These are phyloP conservation scores for Caracal caracal DNA, from an alignment of 2,113 vertebrate genomes.

Conservation along the genomic window DNA sequence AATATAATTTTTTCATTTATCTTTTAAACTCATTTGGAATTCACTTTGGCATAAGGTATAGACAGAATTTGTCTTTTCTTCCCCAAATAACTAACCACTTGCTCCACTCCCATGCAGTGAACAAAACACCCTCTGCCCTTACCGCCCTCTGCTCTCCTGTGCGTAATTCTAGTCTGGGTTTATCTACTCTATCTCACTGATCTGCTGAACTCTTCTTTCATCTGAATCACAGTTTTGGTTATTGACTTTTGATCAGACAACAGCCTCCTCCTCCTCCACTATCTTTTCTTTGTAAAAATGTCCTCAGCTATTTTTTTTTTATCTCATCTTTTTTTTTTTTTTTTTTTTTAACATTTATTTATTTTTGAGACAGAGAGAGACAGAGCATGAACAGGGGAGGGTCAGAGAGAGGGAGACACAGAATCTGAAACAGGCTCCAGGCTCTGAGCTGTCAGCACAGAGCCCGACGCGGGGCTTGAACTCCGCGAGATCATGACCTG, in stretches of 20 bases:
- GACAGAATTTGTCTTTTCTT: neutral
- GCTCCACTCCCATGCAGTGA: neutral
- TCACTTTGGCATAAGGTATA: slow-evolving; percentile 16
- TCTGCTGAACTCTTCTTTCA: neutral
- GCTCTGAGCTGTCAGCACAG: too few species aligned
- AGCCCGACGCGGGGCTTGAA: too few species aligned
- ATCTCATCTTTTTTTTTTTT: neutral
- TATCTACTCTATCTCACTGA: neutral
- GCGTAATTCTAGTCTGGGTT: neutral
- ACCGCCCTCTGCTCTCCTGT: neutral
- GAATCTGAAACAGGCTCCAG: too few species aligned
- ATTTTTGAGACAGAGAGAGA: too few species aligned
- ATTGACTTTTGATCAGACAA: neutral
- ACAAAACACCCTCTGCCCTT: neutral
- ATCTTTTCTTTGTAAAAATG: neutral
- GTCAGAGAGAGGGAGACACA: too few species aligned
- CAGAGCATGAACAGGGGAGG: too few species aligned
- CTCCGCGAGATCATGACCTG: too few species aligned
- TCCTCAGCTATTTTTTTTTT: neutral
- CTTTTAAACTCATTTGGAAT: slow-evolving; percentile 18
- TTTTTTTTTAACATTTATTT: too few species aligned
- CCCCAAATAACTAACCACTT: neutral
- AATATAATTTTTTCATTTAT: neutral
- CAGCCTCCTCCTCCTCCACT: neutral
- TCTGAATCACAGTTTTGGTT: neutral